Evolutionary conservation across 1,140 invertebrate species (phyloP), one percentile per base, ranked within the genome.

Genomic region (Mesaphorura yosii): DNA sequence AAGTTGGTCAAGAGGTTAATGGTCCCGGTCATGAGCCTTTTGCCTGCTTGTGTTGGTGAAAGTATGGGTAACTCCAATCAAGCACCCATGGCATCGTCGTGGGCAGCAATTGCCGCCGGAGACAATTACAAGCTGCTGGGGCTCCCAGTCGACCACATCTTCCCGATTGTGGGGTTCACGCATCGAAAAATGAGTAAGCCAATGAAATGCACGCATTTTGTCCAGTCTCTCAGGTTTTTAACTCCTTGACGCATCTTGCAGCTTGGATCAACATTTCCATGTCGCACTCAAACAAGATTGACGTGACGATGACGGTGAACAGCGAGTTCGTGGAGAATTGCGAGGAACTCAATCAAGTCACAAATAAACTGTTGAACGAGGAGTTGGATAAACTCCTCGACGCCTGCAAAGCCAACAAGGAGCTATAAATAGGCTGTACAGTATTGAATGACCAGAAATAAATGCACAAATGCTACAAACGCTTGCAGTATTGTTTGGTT

Each of bases 231-330:
- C n/a, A n/a, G n/a, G n/a, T n/a, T n/a, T n/a, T n/a, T n/a, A n/a
- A n/a, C n/a, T n/a, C n/a, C n/a, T n/a, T n/a, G n/a, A n/a, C n/a
- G n/a, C n/a, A n/a, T n/a, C n/a, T 34, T 34, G 10, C 31, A 34
- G 31, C 31, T n/a, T 34, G 10, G 31, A n/a, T 10, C n/a, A n/a
- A 10, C 49, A 38, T 51, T 42, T 51, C 27, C 10, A 15, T 40
- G 14, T 42, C 15, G 38, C 23, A 31, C n/a, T 41, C 49, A 22
- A n/a, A 20, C 14, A 10, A 26, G n/a, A 34, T 34, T 34, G 31
- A 34, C 31, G 31, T 34, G 10, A 34, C 31, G n/a, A 34, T 34
- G 31, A n/a, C n/a, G 10, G 31, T 10, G n/a, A 34, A 34, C n/a
- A 10, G 10, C 10, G 31, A 34, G n/a, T 34, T 34, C 31, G n/a